A percentile compares a stretch with the other conserved stretches of the same genome.
phyloP scores from a whole-genome alignment of 2,113 vertebrate species.

The Reinhardtius hippoglossoides region DNA sequence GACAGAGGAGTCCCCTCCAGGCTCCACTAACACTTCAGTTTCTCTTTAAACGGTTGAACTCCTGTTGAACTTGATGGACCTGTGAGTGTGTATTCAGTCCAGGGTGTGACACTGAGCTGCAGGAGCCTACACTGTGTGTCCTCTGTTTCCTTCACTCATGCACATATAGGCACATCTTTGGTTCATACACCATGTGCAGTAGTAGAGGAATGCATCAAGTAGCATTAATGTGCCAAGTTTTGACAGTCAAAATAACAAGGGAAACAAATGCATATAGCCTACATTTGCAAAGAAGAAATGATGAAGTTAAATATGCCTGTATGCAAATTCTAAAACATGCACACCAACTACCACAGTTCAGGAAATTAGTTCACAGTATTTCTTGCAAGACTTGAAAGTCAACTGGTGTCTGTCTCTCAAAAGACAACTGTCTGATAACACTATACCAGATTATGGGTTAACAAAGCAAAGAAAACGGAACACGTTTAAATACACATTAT shows the following conservation, averaged over 20 bases:
- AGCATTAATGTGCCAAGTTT: background rate
- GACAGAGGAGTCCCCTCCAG: background rate
- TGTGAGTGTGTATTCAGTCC: constrained; percentile 7
- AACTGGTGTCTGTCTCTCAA: too few species aligned
- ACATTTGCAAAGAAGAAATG: too few species aligned
- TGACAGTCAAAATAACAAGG: background rate
- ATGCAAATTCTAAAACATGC: background rate
- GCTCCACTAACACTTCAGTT: background rate
- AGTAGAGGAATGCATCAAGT: background rate
- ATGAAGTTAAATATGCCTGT: background rate
- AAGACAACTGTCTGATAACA: background rate
- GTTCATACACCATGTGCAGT: background rate
- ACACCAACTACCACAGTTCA: too few species aligned
- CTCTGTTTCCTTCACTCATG: background rate
- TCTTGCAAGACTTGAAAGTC: too few species aligned
- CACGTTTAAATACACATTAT: constrained; percentile 13
- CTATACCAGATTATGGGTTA: background rate
- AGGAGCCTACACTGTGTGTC: background rate
- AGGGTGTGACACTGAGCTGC: constrained; percentile 1
- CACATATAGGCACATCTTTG: constrained; percentile 7
- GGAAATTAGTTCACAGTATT: too few species aligned
- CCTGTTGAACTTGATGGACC: background rate
- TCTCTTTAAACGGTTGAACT: background rate
- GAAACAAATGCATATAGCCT: too few species aligned
- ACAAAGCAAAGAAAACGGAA: constrained; percentile 19